Evolutionary conservation across 2,888 invertebrate genomes (phyloP).

Genomic region (Ormyrus pomaceus): DNA sequence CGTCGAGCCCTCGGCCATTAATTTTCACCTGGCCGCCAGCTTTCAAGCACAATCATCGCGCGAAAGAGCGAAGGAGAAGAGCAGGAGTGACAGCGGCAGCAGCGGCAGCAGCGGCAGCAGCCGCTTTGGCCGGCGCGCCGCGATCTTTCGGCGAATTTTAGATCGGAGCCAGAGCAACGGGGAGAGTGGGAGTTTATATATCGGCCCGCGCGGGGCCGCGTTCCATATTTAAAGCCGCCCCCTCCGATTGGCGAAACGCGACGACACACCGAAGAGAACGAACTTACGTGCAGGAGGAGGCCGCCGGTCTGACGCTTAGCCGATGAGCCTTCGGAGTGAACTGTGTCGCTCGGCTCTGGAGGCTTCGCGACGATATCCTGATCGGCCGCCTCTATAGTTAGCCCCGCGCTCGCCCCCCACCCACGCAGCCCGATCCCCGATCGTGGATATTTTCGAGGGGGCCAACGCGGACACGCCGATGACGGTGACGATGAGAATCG

Average conservation of each 20-base stretch:
- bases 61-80: too few species aligned
- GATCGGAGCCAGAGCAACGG: background rate
- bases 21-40: too few species aligned
- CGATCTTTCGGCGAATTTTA: slow-evolving; percentile 30
- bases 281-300: slow-evolving; percentile 58
- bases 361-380: slow-evolving; percentile 71
- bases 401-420: background rate
- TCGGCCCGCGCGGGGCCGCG: background rate
- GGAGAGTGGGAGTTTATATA: slow-evolving; percentile 46
- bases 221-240: background rate
- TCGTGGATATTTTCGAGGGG: too few species aligned
- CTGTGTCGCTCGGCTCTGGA: slow-evolving; percentile 70
- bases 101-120: too few species aligned
- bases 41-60: too few species aligned
- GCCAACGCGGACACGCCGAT: too few species aligned
- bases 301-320: slow-evolving; percentile 64
- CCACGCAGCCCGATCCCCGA: too few species aligned
- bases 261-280: background rate
- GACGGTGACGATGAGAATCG: too few species aligned
- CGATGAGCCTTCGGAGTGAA: slow-evolving; percentile 71
- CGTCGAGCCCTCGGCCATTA: too few species aligned
- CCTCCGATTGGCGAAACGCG: too few species aligned
- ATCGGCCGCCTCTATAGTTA: slow-evolving; percentile 25
- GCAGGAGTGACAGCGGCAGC: too few species aligned
- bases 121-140: too few species aligned